Percentiles rank a stretch among this genome's conserved stretches.
Evolutionary conservation across 2,888 invertebrate genomes (phyloP).

Genomic region (Alsophila aescularia): DNA sequence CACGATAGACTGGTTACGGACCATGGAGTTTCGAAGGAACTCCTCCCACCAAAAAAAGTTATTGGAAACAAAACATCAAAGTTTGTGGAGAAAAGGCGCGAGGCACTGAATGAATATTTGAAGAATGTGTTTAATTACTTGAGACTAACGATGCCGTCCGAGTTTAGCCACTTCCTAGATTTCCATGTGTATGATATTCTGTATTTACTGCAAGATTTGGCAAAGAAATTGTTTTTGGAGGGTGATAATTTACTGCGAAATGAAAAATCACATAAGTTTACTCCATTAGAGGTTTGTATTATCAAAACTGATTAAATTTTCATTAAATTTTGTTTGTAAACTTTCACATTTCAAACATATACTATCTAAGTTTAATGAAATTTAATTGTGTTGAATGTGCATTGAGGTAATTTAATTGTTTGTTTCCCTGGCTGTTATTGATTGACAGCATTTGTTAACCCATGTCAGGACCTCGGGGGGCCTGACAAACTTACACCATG

Average conservation of each 20-base stretch:
- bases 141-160: constrained; percentile 91
- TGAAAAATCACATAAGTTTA: constrained; percentile 87
- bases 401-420: too few species aligned
- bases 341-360: neutral
- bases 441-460: too few species aligned
- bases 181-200: constrained; percentile 96
- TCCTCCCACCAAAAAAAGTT: constrained; percentile 96
- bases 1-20: constrained; percentile 92
- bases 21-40: constrained; percentile 92
- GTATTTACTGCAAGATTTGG: constrained; percentile 92
- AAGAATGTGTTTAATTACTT: constrained; percentile 90
- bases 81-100: constrained; percentile 93
- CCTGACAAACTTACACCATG: too few species aligned
- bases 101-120: constrained; percentile 92
- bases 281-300: constrained; percentile 88
- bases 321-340: neutral
- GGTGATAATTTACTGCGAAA: constrained; percentile 88
- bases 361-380: too few species aligned
- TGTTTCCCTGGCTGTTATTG: too few species aligned
- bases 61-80: constrained; percentile 94
- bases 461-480: too few species aligned
- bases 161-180: constrained; percentile 93
- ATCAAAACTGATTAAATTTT: too few species aligned
- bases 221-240: constrained; percentile 90
- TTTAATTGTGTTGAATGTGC: too few species aligned